Percentiles rank a stretch among this genome's conserved stretches.
Conservation (phyloP, 2,113 vertebrate species). For the Todiramphus saurophagus region DNA sequence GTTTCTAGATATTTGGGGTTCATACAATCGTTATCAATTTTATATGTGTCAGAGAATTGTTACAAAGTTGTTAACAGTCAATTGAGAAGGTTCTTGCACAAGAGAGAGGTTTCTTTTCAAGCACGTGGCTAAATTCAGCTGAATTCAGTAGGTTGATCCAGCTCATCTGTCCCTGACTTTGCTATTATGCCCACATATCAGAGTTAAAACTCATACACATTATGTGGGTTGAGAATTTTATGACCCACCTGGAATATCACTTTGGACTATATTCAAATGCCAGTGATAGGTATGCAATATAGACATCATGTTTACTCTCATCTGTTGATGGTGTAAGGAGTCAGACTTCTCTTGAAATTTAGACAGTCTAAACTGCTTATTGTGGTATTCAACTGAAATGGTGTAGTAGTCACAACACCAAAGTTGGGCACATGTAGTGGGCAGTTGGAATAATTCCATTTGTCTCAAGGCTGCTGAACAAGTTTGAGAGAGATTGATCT, state of each 20-base stretch:
- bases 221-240: neutral
- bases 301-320: neutral
- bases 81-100: neutral
- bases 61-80: neutral
- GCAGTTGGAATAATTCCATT: neutral
- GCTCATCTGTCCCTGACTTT: neutral
- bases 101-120: neutral
- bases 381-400: neutral
- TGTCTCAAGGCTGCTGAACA: neutral
- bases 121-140: neutral
- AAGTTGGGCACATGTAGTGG: neutral
- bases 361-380: neutral
- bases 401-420: neutral
- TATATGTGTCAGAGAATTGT: neutral
- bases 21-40: neutral
- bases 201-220: neutral
- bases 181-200: neutral
- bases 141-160: neutral
- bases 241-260: neutral
- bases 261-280: neutral
- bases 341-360: neutral
- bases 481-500: neutral
- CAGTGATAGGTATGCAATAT: neutral
- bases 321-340: neutral
- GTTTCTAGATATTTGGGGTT: neutral